phyloP scores from a whole-genome alignment of 2,113 vertebrate genomes.

The Paracanthobrama guichenoti region DNA sequence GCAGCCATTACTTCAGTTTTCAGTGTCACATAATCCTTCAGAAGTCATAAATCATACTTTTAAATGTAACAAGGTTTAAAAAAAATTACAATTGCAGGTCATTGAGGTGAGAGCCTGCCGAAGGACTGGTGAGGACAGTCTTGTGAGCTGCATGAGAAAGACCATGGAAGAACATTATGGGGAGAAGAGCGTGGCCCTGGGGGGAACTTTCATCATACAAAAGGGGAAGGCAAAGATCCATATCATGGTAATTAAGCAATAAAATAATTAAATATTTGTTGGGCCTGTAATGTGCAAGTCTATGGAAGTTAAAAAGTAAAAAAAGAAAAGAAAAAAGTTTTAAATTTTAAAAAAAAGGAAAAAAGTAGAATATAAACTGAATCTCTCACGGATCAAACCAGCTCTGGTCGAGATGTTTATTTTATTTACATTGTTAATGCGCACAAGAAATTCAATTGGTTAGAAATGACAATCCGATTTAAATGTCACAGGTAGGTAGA shows the following conservation, averaged over 20 bases:
- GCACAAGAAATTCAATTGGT: too few species aligned
- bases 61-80: background rate
- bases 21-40: background rate
- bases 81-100: conserved; percentile 75
- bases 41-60: background rate
- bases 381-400: too few species aligned
- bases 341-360: too few species aligned
- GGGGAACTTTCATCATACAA: conserved; percentile 91
- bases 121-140: conserved; percentile 86
- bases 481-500: background rate
- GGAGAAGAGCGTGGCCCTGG: conserved; percentile 87
- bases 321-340: too few species aligned
- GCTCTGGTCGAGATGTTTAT: too few species aligned
- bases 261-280: background rate
- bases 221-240: conserved; percentile 94
- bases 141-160: conserved; percentile 88
- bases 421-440: too few species aligned
- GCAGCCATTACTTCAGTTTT: background rate
- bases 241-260: conserved; percentile 82
- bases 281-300: background rate
- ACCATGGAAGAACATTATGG: conserved; percentile 83
- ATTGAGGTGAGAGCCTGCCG: conserved; percentile 85
- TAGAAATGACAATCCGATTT: too few species aligned
- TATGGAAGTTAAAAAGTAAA: too few species aligned
- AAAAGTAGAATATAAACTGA: too few species aligned